Evolutionary conservation across 2,797 vertebrate species (phyloP), one percentile per base, ranked within the genome.

Genomic region (Naso thynnoides): DNA sequence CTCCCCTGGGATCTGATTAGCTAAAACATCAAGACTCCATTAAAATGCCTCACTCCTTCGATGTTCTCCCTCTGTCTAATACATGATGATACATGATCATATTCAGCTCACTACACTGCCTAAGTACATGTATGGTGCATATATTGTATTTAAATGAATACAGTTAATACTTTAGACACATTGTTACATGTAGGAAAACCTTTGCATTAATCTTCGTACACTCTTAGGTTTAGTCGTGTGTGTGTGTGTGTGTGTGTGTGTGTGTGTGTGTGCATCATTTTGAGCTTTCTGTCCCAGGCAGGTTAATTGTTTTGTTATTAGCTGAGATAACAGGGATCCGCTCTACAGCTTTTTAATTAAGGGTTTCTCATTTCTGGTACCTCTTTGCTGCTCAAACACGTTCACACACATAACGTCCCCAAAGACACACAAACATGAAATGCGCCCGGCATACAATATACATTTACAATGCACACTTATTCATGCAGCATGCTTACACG

Each of bases 321-420:
- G 38, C 57, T 27, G 8, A 50, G 59, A 76, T 68, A 69, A 81
- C 36, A 54, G n/a, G 53, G 78, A 78, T 83, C 79, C 0, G 47
- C 80, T 82, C 65, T 66, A 64, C 52, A 50, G 63, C 56, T 47
- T 88, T 85, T 85, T 82, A 85, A 89, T 84, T 41, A 85, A 39
- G n/a, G 2, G 3, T 44, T 69, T 74, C 54, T 68, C 6, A 65
- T 86, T 70, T 73, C 58, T 49, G 26, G 16, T 41, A 27, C 16
- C 31, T 53, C 44, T 53, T 53, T 47, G 29, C 27, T 38, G 23
- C 14, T 38, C 19, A 57, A 21, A 47, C 67, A 78, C 49, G 1
- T 3, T 33, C n/a, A 31, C 18, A 75, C 36, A 45, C 7, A 76
- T 9, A 18, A 31, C 18, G 73, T 29, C 39, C 7, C 73, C 45